Percentiles rank a stretch among this genome's conserved stretches.
These are phyloP conservation scores for Tor tambroides DNA, from an alignment of 2,113 vertebrate genomes.

Conservation along the genomic window DNA sequence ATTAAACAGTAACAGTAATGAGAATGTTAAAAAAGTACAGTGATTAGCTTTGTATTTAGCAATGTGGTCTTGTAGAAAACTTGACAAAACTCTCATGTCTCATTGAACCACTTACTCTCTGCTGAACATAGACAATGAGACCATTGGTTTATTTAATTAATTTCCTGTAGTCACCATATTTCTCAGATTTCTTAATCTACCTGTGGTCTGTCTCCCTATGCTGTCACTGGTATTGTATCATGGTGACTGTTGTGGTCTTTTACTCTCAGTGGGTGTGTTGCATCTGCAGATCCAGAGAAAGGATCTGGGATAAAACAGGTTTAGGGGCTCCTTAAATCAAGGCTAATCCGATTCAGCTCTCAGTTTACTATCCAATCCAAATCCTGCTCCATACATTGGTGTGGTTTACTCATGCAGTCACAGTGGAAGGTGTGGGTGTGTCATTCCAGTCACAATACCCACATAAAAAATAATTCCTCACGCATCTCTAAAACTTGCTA, in stretches of 20 bases:
- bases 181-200: not conserved
- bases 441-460: not conserved
- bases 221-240: not conserved
- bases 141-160: not conserved
- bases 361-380: slow-evolving; percentile 64
- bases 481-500: not conserved
- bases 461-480: not conserved
- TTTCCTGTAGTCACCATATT: not conserved
- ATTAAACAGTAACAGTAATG: not conserved
- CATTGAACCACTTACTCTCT: not conserved
- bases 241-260: slow-evolving; percentile 4
- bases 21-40: not conserved
- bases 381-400: slow-evolving; percentile 54
- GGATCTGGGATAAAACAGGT: slow-evolving; percentile 65
- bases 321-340: slow-evolving; percentile 61
- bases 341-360: slow-evolving; percentile 59
- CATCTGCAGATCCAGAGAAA: slow-evolving; percentile 50
- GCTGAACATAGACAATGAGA: not conserved
- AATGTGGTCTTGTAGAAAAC: not conserved
- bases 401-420: slow-evolving; percentile 27
- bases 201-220: not conserved
- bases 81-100: not conserved
- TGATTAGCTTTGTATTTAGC: too few species aligned
- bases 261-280: slow-evolving; percentile 45
- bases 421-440: not conserved